Evolutionary conservation across 1,140 invertebrate genomes (phyloP), one percentile per base, ranked within the genome.

Genomic region (Uloborus diversus): DNA sequence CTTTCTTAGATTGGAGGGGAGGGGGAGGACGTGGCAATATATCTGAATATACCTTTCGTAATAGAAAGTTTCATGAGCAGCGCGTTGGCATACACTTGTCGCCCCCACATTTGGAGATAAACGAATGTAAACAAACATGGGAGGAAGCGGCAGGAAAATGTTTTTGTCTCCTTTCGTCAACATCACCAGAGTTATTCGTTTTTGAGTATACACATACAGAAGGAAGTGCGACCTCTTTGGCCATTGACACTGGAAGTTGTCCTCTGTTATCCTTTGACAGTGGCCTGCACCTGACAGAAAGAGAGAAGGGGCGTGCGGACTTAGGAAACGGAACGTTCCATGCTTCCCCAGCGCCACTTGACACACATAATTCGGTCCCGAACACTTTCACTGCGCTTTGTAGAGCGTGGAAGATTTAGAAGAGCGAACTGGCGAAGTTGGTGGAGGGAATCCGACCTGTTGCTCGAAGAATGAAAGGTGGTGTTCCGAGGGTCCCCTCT

Each of bases 361-460:
- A 78, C 73, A 65, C 59, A 75, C 42, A 75, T 75, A 75, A 75
- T 62, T 75, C 73, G 62, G 70, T 47, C 27, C 23, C 20, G 59
- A 64, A 32, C 57, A 64, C 73, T 64, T 64, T 78, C 59, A 51
- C 35, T 51, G 73, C 42, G 51, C 73, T 78, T 78, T 78, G 62
- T 78, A 78, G 73, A 78, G 73, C 73, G 73, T 78, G 62, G 61
- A 78, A 37, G 73, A 78, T 75, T 75, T 62, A 37, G 59, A 33
- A 17, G 59, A 37, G 28, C 56, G 28, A 62, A 5, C 49, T n/a
- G n/a, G 20, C 49, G 49, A 20, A 62, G 17, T 68, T 64, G 33
- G 59, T 62, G 57, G 33, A 73, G 70, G 42, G 56, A 35, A 73
- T 73, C 70, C 53, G 42, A 75, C 71, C 57, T 75, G 57, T 75